Percentiles rank a stretch among this genome's conserved stretches.
Conservation (phyloP, 1,140 invertebrate genomes). For the Conus betulinus region DNA sequence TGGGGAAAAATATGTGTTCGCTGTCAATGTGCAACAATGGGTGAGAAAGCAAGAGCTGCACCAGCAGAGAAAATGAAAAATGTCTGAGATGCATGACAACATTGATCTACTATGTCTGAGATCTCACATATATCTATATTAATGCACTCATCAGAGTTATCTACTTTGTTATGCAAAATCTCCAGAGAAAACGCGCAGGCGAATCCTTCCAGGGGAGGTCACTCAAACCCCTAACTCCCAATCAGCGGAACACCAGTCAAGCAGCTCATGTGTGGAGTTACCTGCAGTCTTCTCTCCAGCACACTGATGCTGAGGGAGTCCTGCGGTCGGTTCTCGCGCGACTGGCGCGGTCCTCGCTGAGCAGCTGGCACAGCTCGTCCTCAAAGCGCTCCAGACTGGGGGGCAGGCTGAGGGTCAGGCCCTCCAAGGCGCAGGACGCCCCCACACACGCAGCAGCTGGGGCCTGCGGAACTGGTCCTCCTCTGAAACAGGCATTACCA, state of each 20-base stretch:
- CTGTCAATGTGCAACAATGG: no score
- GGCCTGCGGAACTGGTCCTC: constrained; percentile 69
- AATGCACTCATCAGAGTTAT: no score
- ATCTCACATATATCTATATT: no score
- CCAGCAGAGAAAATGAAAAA: no score
- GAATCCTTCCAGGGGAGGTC: no score
- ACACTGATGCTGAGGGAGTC: constrained; percentile 54
- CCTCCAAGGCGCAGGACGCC: constrained; percentile 64
- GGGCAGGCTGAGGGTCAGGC: constrained; percentile 65
- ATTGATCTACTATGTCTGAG: no score
- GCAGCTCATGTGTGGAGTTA: constrained; percentile 15
- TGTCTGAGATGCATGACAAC: no score
- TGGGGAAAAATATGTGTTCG: no score
- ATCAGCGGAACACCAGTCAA: neutral
- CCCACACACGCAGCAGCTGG: constrained; percentile 52
- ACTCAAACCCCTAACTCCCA: no score
- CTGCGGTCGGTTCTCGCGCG: constrained; percentile 48
- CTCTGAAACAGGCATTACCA: constrained; percentile 34
- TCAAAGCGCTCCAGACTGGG: constrained; percentile 74
- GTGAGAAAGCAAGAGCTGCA: no score
- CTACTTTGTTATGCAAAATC: no score
- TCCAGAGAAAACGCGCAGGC: no score
- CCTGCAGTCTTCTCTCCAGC: constrained; percentile 69
- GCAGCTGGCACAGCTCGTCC: constrained; percentile 66
- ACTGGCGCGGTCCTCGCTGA: constrained; percentile 68